Evolutionary conservation across 2,113 vertebrate species (phyloP), one percentile per base, ranked within the genome.

Genomic region (Dryoscopus gambensis): DNA sequence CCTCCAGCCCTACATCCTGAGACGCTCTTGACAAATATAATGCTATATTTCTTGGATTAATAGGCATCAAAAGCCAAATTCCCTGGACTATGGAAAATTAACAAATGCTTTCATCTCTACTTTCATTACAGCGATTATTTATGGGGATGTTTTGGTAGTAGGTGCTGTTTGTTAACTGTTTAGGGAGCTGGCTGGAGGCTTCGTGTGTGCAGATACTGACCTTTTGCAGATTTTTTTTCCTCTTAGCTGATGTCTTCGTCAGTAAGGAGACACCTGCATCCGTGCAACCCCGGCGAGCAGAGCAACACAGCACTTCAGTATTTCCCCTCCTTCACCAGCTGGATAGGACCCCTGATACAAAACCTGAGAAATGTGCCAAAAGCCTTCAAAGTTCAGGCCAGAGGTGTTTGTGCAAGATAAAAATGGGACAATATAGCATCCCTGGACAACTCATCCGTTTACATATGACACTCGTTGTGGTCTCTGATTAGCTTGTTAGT

Each of bases 201-300:
- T 28, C 2, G 3, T 74, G 64, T 76, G 82, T 88, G 83, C 84
- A 87, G 92, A 95, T 63, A 84, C 7, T 86, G 94, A 95, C 96
- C 97, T 98, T 97, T 97, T 60, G 93, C 91, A 96, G 94, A 90
- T 92, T 87, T 82, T 94, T 40, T 96, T 95, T 65, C 95, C 95
- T 90, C 79, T 94, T 94, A 68, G 37, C 88, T 76, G 91, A 82
- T 97, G 95, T 96, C 95, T 95, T 91, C 94, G 95, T 98, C 97
- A 94, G 86, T 88, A 95, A 96, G 96, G 97, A 98, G 98, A 97
- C 98, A 98, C 98, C 98, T 98, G 98, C 97, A 97, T 98, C 98
- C 95, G 90, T 84, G 93, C 73, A 81, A 19, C 69, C 93, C 92
- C n/a, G 60, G 82, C 27, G 10, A 84, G 77, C 63, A 78, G 91